Evolutionary conservation across 2,797 vertebrate species (phyloP).

Genomic region (Leptoclinus maculatus): DNA sequence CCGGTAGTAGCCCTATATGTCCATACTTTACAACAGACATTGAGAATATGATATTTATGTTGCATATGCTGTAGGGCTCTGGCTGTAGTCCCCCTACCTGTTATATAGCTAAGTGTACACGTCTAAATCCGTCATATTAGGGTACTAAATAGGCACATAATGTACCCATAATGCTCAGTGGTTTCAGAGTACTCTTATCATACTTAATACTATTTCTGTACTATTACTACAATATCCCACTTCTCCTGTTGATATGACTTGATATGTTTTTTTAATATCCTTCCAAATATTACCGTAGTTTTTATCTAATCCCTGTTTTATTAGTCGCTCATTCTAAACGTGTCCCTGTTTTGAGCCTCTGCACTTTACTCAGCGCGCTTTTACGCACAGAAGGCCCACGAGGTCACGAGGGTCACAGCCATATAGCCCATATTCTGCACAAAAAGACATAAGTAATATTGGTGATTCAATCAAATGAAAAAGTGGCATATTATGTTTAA

Average conservation of each 20-base stretch:
- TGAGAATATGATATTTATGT: background rate
- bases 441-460: background rate
- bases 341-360: background rate
- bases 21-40: background rate
- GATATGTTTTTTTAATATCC: background rate
- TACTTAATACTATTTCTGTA: background rate
- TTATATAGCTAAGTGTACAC: constrained; percentile 12
- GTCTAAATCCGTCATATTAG: background rate
- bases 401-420: constrained; percentile 54
- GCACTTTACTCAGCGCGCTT: constrained; percentile 37
- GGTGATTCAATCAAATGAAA: background rate
- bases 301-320: background rate
- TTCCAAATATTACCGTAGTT: background rate
- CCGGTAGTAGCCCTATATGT: constrained; percentile 20
- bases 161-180: background rate
- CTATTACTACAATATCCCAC: background rate
- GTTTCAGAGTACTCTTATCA: constrained; percentile 4
- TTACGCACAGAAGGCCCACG: constrained; percentile 59
- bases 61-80: background rate
- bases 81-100: constrained; percentile 3
- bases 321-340: background rate
- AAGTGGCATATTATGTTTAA: background rate
- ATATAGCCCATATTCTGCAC: background rate
- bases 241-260: background rate
- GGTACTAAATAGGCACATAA: background rate